Conservation (phyloP, 2,113 vertebrate genomes). For the Arizona elegans region DNA sequence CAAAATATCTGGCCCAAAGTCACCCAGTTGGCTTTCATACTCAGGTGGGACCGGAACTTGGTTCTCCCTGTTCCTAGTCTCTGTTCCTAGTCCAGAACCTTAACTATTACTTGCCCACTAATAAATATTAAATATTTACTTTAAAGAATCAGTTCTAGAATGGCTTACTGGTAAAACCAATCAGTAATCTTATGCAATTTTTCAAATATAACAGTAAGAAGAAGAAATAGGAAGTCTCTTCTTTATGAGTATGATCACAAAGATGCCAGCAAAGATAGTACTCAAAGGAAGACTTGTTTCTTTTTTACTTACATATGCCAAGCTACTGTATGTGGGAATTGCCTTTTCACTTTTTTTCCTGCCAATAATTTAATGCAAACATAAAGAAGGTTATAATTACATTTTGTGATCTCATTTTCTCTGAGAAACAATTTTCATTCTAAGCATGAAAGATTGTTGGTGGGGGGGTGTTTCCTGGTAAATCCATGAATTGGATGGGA, state of each 20-base stretch:
- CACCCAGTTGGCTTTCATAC: not conserved
- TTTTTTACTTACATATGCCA: not conserved
- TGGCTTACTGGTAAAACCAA: not conserved
- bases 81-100: not conserved
- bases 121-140: not conserved
- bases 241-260: not conserved
- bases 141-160: not conserved
- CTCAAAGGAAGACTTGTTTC: not conserved
- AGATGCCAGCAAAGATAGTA: not conserved
- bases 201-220: not conserved
- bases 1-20: not conserved
- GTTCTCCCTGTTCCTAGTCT: not conserved
- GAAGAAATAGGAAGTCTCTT: not conserved
- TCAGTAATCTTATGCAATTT: not conserved
- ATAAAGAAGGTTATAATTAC: not conserved
- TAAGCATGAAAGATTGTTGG: not conserved
- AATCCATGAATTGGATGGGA: not conserved
- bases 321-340: not conserved
- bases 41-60: not conserved
- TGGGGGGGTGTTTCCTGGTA: not conserved
- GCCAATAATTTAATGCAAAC: not conserved
- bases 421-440: not conserved
- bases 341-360: not conserved
- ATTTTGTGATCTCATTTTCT: not conserved
- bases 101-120: not conserved